Conservation (phyloP, 2,113 vertebrate genomes). For the Phaetusa simplex region DNA sequence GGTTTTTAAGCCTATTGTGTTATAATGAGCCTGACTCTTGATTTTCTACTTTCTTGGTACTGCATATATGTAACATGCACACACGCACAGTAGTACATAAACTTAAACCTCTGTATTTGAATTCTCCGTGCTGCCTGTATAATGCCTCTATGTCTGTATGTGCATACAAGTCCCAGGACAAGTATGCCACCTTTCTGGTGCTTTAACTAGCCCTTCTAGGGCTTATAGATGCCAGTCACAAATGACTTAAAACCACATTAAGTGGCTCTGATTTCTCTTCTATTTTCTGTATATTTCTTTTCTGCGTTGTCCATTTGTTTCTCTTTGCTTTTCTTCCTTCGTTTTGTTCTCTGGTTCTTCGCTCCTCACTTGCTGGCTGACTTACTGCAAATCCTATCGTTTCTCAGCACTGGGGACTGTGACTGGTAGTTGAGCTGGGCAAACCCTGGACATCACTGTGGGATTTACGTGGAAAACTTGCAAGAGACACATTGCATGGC, state of each 20-base stretch:
- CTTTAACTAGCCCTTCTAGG: not conserved
- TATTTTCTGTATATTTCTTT: not conserved
- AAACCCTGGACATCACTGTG: not conserved
- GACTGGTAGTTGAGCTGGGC: not conserved
- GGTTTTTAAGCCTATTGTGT: rapidly evolving
- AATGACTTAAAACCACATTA: not conserved
- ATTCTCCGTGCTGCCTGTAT: not conserved
- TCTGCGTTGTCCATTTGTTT: not conserved
- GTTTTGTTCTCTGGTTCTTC: not conserved
- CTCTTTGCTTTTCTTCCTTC: not conserved
- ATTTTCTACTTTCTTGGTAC: not conserved
- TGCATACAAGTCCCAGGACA: not conserved
- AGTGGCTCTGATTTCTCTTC: not conserved
- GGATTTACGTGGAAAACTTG: not conserved
- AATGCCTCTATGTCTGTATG: not conserved
- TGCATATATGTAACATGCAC: not conserved
- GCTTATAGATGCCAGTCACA: not conserved
- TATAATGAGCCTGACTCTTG: not conserved
- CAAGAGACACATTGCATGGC: not conserved
- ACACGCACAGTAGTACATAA: rapidly evolving
- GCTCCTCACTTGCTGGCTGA: not conserved
- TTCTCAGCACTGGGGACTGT: not conserved
- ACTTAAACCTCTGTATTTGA: not conserved
- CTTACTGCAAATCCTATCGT: not conserved
- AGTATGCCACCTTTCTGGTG: not conserved